Evolutionary conservation across 53 echinoderm and acorn worm species (phyloP), one percentile per base, ranked within the genome.

Genomic region (Hippasteria phrygiana): DNA sequence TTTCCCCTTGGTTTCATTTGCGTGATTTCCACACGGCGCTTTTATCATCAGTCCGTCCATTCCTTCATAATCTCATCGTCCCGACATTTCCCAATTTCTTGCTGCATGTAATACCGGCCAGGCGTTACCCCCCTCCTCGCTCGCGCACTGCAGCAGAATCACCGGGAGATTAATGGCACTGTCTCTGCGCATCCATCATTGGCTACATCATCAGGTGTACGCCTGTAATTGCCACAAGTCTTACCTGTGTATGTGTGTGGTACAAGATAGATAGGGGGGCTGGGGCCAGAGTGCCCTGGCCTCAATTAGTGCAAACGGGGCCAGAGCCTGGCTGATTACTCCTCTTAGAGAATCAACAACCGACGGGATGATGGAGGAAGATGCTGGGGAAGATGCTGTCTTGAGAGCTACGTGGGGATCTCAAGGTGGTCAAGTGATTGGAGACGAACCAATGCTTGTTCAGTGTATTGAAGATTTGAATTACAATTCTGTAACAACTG

Each of bases 121-220:
- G n/a, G n/a, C n/a, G n/a, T n/a, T n/a, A n/a, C n/a, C n/a, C n/a
- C n/a, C n/a, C n/a, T n/a, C n/a, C n/a, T n/a, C n/a, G n/a, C n/a
- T n/a, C n/a, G n/a, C n/a, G n/a, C n/a, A n/a, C n/a, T n/a, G n/a
- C 41, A 27, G 40, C 73, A 42, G 75, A 22, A 47, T 8, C 47
- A 20, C 24, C 13, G 1, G n/a, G 45, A 51, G 53, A 85, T 71
- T 85, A 85, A 85, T 85, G 70, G 8, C 20, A 69, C 85, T 71
- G 70, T 85, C 85, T 13, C 47, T 34, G 38, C 37, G 8, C 33
- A 85, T 71, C 37, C 37, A 7, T 48, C 50, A 71, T 39, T 24
- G 50, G 70, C 71, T 69, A 36, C 71, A 85, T 85, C 85, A 85
- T 51, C 71, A 85, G 71, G 85, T 69, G 85, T 66, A 36, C 50